Evolutionary conservation across 2,113 vertebrate genomes (phyloP).

Genomic region (Tympanuchus pallidicinctus): DNA sequence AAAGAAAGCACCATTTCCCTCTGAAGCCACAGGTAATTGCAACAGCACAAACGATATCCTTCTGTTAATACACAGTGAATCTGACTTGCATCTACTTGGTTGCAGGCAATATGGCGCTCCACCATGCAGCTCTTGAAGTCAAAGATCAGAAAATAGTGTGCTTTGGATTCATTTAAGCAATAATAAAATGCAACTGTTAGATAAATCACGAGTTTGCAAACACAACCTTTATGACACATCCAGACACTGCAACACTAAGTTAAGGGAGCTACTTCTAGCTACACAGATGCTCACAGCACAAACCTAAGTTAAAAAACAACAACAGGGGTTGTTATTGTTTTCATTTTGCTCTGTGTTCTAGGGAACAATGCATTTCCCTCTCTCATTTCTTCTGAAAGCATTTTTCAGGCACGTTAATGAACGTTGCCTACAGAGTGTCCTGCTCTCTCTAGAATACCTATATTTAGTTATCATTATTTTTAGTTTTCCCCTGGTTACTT

Average conservation of each 20-base stretch:
- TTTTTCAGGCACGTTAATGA: neutral
- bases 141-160: neutral
- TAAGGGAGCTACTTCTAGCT: slow-evolving; percentile 3
- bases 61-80: neutral
- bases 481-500: neutral
- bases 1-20: neutral
- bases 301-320: neutral
- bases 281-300: neutral
- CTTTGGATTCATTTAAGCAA: neutral
- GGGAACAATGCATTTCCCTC: neutral
- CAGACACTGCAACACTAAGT: neutral
- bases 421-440: neutral
- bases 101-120: neutral
- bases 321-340: neutral
- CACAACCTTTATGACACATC: neutral
- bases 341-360: neutral
- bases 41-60: neutral
- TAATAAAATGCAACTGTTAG: neutral
- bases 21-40: neutral
- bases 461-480: slow-evolving; percentile 23
- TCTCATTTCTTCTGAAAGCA: neutral
- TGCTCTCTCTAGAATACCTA: neutral
- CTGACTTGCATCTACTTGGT: neutral
- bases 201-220: neutral
- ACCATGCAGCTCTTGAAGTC: neutral